Evolutionary conservation across 2,797 vertebrate species (phyloP), one percentile per base, ranked within the genome.

Genomic region (Pipistrellus kuhlii): DNA sequence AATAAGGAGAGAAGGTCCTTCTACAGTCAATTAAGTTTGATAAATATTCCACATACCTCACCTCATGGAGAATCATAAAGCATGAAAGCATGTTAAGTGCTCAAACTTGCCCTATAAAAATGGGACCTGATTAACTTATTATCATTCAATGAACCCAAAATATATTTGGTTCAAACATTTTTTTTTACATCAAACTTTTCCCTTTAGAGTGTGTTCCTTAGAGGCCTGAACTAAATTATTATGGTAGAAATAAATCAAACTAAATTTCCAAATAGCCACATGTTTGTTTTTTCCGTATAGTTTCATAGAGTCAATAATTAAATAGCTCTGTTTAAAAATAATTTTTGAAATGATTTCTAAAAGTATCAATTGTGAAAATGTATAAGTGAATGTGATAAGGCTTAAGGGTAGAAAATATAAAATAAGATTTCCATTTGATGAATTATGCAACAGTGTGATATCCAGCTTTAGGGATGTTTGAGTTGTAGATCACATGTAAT

Each of bases 101-200:
- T 90, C 69, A 35, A 14, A 94, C 53, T 11, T 84, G 0, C 38
- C 38, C 21, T 85, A 5, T 27, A 93, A 62, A 75, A 77, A 44
- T 57, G 6, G 7, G 2, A 77, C 89, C n/a, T 32, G 51, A 81
- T 69, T 68, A 80, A 75, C 25, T 69, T 84, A 83, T 83, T 83
- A 38, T 94, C 85, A 27, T 73, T 82, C 85, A 82, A 14, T 88
- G 27, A 73, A 84, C 84, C 38, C 21, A 87, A 89, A 91, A 72
- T 3, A 48, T 64, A 44, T 6, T 80, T 81, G 5, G 76, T 18
- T 95, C n/a, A 18, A 69, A n/a, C 9, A 44, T 35, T 55, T 80
- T 72, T 72, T 84, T 78, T 48, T 21, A 81, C 20, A n/a, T 90
- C 23, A 81, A 86, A 80, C n/a, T 53, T 71, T 1, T 94, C 12